Conservation (phyloP, 2,888 invertebrate genomes). For the Drosophila lacicola region DNA sequence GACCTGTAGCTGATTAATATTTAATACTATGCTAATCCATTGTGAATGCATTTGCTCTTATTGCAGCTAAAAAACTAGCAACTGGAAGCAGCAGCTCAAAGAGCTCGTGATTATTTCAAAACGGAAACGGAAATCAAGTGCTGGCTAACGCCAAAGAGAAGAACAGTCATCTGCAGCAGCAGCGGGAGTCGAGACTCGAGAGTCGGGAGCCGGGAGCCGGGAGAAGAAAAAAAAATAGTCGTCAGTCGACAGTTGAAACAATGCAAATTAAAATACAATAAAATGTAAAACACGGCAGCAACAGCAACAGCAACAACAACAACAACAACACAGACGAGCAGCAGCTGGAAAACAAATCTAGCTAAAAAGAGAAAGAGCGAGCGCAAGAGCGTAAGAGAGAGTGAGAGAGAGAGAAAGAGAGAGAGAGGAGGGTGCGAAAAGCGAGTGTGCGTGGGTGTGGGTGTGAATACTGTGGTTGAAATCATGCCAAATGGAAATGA, state of each 20-base stretch:
- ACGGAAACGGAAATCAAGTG: slow-evolving; percentile 63
- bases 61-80: slow-evolving; percentile 31
- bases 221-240: slow-evolving; percentile 17
- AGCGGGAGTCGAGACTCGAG: neutral
- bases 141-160: slow-evolving; percentile 14
- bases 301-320: slow-evolving; percentile 13
- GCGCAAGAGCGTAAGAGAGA: neutral
- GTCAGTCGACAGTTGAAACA: slow-evolving; percentile 63
- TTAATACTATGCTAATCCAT: slow-evolving; percentile 16
- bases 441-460: slow-evolving; percentile 1
- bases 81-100: slow-evolving; percentile 17
- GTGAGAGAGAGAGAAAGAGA: neutral
- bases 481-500: slow-evolving; percentile 55
- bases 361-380: slow-evolving; percentile 1
- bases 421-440: slow-evolving; percentile 2
- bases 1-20: neutral
- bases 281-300: slow-evolving; percentile 69
- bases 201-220: neutral
- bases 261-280: slow-evolving; percentile 79
- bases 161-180: neutral
- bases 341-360: slow-evolving; percentile 17
- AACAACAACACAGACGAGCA: slow-evolving; percentile 3
- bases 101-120: slow-evolving; percentile 16
- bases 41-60: slow-evolving; percentile 23
- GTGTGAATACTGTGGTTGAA: slow-evolving; percentile 20